phyloP scores from a whole-genome alignment of 2,113 vertebrate species.

The Coreoperca whiteheadi region DNA sequence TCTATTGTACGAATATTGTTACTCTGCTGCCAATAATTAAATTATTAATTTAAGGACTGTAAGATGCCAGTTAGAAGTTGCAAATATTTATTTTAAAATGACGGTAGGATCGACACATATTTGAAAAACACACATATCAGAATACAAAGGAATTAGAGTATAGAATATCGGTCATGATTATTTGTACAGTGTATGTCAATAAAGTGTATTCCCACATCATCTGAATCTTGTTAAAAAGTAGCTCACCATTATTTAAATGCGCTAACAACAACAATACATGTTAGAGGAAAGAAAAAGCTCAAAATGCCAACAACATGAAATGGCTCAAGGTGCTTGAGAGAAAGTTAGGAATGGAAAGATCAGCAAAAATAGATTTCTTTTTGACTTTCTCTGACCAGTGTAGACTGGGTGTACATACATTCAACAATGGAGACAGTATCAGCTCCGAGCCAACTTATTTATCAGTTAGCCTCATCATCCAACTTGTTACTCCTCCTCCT shows the following conservation, averaged over 20 bases:
- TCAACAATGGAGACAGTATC: background rate
- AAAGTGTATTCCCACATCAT: background rate
- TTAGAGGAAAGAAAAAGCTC: background rate
- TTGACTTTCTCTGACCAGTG: slow-evolving; percentile 17
- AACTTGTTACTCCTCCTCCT: slow-evolving; percentile 85
- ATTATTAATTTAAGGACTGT: background rate
- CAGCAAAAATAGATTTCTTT: background rate
- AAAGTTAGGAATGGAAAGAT: background rate
- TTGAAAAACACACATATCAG: background rate
- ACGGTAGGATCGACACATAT: background rate
- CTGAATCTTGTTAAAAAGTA: background rate
- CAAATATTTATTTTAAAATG: slow-evolving; percentile 54
- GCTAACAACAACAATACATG: background rate
- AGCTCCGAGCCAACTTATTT: background rate
- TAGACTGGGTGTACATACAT: slow-evolving; percentile 39
- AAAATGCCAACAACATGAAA: background rate
- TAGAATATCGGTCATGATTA: background rate
- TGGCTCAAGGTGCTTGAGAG: slow-evolving; percentile 9
- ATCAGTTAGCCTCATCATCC: slow-evolving; percentile 87
- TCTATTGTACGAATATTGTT: background rate
- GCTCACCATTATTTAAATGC: slow-evolving; percentile 19
- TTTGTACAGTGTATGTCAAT: slow-evolving; percentile 12
- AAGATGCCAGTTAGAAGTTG: background rate
- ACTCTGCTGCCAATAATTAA: background rate
- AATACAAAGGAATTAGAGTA: slow-evolving; percentile 6